Percentiles rank a stretch among this genome's conserved stretches.
These are phyloP conservation scores for Xestoiulus laeticollis DNA, from an alignment of 2,888 invertebrate species.

Conservation along the genomic window DNA sequence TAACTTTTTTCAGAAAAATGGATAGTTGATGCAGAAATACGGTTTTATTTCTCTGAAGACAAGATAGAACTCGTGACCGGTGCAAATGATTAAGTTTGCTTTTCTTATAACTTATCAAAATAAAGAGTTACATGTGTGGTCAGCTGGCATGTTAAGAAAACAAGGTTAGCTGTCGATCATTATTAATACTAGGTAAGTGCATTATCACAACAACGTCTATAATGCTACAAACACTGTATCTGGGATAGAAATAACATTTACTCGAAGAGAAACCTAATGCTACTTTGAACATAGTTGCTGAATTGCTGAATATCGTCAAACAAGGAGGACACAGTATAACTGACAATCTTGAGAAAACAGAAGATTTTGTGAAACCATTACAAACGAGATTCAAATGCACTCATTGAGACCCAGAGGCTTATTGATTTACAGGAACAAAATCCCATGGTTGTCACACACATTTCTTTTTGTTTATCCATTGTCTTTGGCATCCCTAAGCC, in stretches of 20 bases:
- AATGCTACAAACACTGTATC: neutral
- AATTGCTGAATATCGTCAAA: neutral
- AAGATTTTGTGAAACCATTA: neutral
- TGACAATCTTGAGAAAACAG: constrained; percentile 10
- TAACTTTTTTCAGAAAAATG: too few relatives aligned
- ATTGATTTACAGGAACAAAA: constrained; percentile 16
- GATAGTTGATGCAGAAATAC: too few relatives aligned
- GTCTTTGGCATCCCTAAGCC: constrained; percentile 17
- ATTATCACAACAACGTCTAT: neutral
- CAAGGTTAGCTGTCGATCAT: neutral
- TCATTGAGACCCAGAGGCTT: neutral
- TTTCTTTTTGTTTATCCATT: constrained; percentile 15
- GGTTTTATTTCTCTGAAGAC: too few relatives aligned
- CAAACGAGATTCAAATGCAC: constrained; percentile 4
- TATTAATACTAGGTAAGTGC: neutral
- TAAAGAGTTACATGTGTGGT: too few relatives aligned
- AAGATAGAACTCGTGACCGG: too few relatives aligned
- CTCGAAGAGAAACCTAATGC: neutral
- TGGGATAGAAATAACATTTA: neutral
- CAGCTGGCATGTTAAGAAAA: neutral
- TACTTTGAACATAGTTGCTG: neutral
- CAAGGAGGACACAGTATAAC: neutral
- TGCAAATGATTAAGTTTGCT: too few relatives aligned
- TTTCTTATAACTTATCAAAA: too few relatives aligned
- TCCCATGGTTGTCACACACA: neutral